These are phyloP conservation scores for Panthera tigris DNA, from an alignment of 2,113 vertebrate genomes.

Conservation along the genomic window DNA sequence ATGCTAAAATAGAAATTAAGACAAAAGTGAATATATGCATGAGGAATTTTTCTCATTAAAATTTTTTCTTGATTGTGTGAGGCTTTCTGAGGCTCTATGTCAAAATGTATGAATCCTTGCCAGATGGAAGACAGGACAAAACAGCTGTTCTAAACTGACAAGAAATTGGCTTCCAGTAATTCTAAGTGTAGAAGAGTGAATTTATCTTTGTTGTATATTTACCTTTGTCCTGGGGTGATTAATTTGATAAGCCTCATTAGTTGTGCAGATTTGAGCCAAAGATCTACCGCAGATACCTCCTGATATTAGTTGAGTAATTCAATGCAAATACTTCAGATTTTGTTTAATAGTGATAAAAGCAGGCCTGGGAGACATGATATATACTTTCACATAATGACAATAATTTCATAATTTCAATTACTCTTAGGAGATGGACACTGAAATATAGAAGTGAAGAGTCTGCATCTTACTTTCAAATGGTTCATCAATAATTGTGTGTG, in stretches of 20 bases:
- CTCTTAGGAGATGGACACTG: neutral
- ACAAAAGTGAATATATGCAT: neutral
- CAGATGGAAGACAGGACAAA: slow-evolving; percentile 29
- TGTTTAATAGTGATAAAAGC: neutral
- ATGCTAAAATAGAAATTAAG: slow-evolving; percentile 23
- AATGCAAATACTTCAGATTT: neutral
- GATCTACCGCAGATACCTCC: neutral
- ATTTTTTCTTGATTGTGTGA: slow-evolving; percentile 18
- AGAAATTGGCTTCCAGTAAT: neutral
- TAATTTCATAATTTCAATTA: slow-evolving; percentile 33
- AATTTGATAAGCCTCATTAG: neutral
- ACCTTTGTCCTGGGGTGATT: slow-evolving; percentile 5
- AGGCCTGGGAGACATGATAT: neutral
- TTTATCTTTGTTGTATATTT: slow-evolving; percentile 8
- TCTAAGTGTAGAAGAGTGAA: neutral
- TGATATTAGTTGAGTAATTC: neutral
- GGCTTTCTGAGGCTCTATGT: neutral
- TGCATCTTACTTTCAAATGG: neutral
- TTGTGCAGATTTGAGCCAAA: slow-evolving; percentile 13
- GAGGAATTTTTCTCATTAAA: slow-evolving; percentile 45
- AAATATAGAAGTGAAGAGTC: neutral
- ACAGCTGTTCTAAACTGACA: slow-evolving; percentile 25
- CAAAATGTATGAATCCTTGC: slow-evolving; percentile 18
- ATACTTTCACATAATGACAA: neutral
- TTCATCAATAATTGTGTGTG: neutral